Base-by-base conservation (phyloP, 1,140 invertebrate genomes). In the Epicauta chinensis region DNA sequence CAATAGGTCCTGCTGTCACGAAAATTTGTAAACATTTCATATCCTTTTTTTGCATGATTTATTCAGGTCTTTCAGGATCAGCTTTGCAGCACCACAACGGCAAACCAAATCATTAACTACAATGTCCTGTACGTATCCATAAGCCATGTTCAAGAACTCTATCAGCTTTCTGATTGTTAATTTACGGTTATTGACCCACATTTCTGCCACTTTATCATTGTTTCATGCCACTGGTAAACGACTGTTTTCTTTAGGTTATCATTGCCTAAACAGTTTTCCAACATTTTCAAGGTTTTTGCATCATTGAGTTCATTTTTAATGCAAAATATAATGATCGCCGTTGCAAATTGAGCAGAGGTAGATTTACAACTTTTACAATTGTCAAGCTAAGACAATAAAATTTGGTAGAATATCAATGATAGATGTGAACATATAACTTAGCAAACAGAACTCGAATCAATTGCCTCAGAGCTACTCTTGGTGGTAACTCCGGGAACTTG, bases 81-180 rank as follows among this genome's bases (percentile, higher is more conserved):
- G 17, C 32, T 48, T 48, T 36, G 45, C 45, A 3, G 17, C 17
- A 3, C 2, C 17, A 23, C 6, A 6, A 48, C 31, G 9, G 14
- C 41, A 13, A 37, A 32, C 47, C 47, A 50, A 50, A 50, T 50
- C 17, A 50, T 50, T 50, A 16, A 50, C 47, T 2, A 47, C 7
- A 47, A 47, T 36, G 45, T 47, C 45, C 38, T 47, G 45, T 2
- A 47, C 45, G 37, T 37, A 50, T 50, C 36, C 47, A 50, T 50
- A 50, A 23, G 47, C 37, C 2, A 50, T 50, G 16, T 30, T 17
- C 38, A 50, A 42, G 37, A 44, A 2, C 36, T 30, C 47, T 7
- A 37, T 10, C 16, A 50, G 2, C 47, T 50, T 14, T 41, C 38
- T 50, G 23, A 50, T 50, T 5, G 36, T 41, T 12, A 50, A 50